Percentiles rank a stretch among this genome's conserved stretches.
These are phyloP conservation scores for Ispidina picta DNA, from an alignment of 2,797 vertebrate species.

Conservation along the genomic window DNA sequence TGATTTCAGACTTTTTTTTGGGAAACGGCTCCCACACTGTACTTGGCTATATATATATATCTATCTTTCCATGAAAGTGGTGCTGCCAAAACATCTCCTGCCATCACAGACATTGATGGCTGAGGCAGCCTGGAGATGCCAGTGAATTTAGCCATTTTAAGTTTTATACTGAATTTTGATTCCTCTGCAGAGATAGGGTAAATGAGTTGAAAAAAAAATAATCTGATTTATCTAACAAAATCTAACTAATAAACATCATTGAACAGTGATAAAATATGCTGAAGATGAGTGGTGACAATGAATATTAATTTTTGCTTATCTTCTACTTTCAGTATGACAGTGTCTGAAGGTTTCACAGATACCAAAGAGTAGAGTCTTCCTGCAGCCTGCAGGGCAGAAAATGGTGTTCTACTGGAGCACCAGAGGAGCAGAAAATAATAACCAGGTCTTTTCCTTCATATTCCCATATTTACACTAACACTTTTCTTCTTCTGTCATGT, in stretches of 20 bases:
- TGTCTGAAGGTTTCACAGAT: background rate
- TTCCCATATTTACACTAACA: background rate
- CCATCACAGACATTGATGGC: slow-evolving; percentile 8
- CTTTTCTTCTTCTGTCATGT: background rate
- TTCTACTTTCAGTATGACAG: background rate
- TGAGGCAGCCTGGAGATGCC: slow-evolving; percentile 16
- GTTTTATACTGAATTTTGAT: background rate
- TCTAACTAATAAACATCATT: too few species aligned
- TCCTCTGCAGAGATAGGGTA: background rate
- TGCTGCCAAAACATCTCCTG: slow-evolving; percentile 10
- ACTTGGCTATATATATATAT: background rate
- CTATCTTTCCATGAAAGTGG: background rate
- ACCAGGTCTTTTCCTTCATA: background rate
- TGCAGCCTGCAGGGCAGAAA: background rate
- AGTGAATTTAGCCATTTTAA: background rate
- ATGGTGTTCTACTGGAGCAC: background rate
- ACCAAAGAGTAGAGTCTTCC: background rate
- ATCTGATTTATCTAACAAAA: background rate
- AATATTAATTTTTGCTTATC: background rate
- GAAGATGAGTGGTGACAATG: background rate
- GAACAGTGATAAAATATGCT: background rate
- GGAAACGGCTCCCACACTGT: slow-evolving; percentile 33
- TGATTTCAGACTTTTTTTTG: background rate
- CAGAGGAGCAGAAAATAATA: background rate
- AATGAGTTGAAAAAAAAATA: background rate